These are phyloP conservation scores for Oligia latruncula DNA, from an alignment of 2,888 invertebrate species.

Conservation along the genomic window DNA sequence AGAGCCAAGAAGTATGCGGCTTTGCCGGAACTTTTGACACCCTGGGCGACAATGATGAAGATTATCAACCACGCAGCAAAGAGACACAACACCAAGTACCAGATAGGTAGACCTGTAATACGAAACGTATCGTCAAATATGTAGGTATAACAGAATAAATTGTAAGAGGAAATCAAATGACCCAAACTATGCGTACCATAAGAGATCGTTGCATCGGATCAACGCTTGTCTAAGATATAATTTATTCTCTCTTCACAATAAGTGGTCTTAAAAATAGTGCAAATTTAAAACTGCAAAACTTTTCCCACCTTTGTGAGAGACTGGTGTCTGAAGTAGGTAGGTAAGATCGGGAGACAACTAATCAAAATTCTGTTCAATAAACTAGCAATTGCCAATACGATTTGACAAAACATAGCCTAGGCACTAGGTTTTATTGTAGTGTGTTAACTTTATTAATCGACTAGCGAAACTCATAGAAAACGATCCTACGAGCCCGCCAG, in stretches of 20 bases:
- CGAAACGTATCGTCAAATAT: background rate
- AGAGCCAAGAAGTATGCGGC: conserved; percentile 97
- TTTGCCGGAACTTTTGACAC: conserved; percentile 95
- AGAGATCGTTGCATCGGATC: background rate
- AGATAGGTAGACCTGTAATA: conserved; percentile 90
- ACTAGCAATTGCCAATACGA: background rate
- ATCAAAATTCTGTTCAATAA: background rate
- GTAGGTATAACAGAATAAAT: background rate
- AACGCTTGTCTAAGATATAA: background rate
- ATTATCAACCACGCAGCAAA: conserved; percentile 92
- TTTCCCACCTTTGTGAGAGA: too few species aligned
- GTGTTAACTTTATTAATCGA: background rate
- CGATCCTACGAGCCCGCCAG: background rate
- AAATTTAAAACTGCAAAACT: too few species aligned
- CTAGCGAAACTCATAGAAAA: background rate
- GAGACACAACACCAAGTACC: conserved; percentile 92
- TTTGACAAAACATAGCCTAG: background rate
- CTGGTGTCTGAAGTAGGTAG: too few species aligned
- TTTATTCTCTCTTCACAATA: too few species aligned
- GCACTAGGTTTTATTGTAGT: background rate
- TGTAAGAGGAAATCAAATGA: background rate
- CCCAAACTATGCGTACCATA: background rate
- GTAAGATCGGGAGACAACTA: background rate
- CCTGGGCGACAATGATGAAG: conserved; percentile 92
- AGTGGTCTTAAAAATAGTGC: too few species aligned